Evolutionary conservation across 1,140 invertebrate genomes (phyloP), one percentile per base, ranked within the genome.

Genomic region (Leptonema lineaticorne): DNA sequence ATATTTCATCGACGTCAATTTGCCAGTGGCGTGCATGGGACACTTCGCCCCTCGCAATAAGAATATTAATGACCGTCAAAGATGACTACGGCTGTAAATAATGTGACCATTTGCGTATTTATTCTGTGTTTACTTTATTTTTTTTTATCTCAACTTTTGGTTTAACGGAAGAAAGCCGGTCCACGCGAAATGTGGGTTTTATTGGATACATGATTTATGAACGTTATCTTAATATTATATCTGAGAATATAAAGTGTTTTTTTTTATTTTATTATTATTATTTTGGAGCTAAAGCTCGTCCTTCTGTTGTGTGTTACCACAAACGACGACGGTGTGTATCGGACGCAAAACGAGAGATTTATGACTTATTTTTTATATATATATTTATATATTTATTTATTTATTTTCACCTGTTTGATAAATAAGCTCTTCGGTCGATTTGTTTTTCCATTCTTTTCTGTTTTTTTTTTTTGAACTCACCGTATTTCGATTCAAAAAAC

Each of bases 201-300:
- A 62, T 62, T 62, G 59, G 59, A 62, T 62, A 62, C 59, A 41
- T 62, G 59, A 62, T 62, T 62, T 62, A 62, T 62, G 59, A 37
- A 20, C 27, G 59, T 62, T 62, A 62, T 62, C 59, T 62, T 62
- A 62, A 62, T 62, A 62, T 62, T 41, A 62, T 62, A 62, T 62
- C 45, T 37, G 59, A 37, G 59, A 62, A 62, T 62, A 62, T 62
- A 62, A 62, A 62, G 59, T 45, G 16, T 62, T 41, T 41, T 45
- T 58, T 58, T 22, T 41, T 41, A 33, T 11, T 33, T 33, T 33
- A 6, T 33, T 33, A 6, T 33, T 33, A 6, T 33, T 33, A 11
- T 41, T 27, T 26, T n/a, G n/a, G n/a, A n/a, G n/a, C n/a, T n/a
- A n/a, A n/a, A n/a, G n/a, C n/a, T n/a, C n/a, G n/a, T 28, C 56